phyloP scores from a whole-genome alignment of 2,797 vertebrate genomes.

The Anisognathus igniventris region DNA sequence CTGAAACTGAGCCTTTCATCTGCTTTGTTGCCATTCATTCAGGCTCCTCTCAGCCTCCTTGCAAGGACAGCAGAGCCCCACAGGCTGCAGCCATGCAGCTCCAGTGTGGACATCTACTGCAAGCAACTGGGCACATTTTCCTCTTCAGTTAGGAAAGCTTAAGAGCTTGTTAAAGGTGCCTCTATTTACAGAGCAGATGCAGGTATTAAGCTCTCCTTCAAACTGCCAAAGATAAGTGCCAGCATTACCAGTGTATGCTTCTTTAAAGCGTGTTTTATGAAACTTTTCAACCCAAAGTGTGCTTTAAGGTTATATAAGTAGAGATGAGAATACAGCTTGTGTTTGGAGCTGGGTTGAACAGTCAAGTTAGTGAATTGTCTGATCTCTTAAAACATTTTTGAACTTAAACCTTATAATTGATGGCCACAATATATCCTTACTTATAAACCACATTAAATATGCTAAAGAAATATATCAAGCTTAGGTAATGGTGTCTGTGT shows the following conservation, averaged over 20 bases:
- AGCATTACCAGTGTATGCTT: not conserved
- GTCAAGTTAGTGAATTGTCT: accelerated
- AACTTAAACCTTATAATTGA: not conserved
- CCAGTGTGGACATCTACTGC: not conserved
- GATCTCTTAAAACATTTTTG: not conserved
- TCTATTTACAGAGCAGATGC: not conserved
- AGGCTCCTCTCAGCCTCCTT: not conserved
- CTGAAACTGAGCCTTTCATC: not conserved
- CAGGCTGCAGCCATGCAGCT: accelerated
- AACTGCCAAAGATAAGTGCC: not conserved
- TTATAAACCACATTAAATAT: not conserved
- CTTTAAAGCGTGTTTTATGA: not conserved
- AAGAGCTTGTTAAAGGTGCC: not conserved
- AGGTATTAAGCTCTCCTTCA: not conserved
- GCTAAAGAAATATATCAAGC: not conserved
- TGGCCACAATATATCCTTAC: not conserved
- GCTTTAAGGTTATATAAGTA: not conserved
- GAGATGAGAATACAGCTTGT: not conserved
- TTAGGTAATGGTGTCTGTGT: not conserved
- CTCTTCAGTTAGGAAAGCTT: not conserved
- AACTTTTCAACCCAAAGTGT: not conserved
- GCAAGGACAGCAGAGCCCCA: accelerated
- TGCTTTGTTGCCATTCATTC: not conserved
- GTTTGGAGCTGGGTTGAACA: not conserved
- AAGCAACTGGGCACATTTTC: not conserved